Evolutionary conservation across 2,888 invertebrate genomes (phyloP).

Genomic region (Eupithecia vulgata): DNA sequence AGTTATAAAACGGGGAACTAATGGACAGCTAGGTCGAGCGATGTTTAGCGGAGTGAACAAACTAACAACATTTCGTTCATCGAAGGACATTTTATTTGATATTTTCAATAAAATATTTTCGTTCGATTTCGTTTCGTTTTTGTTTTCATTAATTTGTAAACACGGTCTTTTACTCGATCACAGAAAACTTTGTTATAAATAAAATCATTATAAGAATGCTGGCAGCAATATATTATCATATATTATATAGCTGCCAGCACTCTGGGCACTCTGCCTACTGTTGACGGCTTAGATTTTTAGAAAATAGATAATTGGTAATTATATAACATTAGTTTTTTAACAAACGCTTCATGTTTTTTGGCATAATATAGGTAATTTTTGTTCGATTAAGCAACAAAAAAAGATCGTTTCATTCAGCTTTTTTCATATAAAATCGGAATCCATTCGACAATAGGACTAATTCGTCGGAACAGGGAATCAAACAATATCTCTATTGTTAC

Average conservation of each 20-base stretch:
- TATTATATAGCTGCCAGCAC: no score
- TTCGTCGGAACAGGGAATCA: conserved; percentile 54
- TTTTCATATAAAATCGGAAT: conserved; percentile 52
- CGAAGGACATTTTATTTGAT: no score
- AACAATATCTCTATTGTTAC: conserved; percentile 49
- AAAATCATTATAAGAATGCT: no score
- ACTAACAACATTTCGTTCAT: not conserved
- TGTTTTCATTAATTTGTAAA: not conserved
- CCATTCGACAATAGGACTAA: conserved; percentile 54
- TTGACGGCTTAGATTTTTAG: no score
- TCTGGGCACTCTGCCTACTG: no score
- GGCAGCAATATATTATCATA: no score
- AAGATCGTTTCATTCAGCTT: conserved; percentile 49
- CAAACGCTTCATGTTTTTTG: not conserved
- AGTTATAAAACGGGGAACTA: not conserved
- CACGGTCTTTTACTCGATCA: not conserved
- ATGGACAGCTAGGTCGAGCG: not conserved
- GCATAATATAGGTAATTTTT: not conserved
- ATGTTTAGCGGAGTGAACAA: not conserved
- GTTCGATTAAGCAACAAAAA: conserved; percentile 48
- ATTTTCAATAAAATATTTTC: no score
- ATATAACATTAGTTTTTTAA: not conserved
- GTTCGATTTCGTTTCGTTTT: no score
- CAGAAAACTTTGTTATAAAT: no score
- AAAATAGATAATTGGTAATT: no score